Conservation (phyloP, 2,797 vertebrate species). For the Typhlichthys eigenmanni region DNA sequence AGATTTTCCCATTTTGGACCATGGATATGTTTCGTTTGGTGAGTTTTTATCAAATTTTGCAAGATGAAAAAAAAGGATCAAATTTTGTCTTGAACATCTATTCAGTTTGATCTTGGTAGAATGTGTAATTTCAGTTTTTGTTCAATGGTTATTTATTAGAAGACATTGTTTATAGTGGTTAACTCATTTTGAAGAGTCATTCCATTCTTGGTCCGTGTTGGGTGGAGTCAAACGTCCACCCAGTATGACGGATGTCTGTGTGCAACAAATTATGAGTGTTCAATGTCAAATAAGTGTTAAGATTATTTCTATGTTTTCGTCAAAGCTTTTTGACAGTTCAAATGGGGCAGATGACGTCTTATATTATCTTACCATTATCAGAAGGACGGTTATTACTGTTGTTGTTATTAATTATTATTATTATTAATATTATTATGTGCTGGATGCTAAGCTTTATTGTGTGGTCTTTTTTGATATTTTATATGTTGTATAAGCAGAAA, state of each 20-base stretch:
- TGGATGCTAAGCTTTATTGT: constrained; percentile 81
- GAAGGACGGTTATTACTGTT: constrained; percentile 75
- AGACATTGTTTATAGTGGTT: constrained; percentile 54
- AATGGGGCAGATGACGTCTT: constrained; percentile 67
- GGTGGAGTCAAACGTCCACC: constrained; percentile 24
- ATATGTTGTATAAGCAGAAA: constrained; percentile 75
- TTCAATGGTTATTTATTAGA: constrained; percentile 80
- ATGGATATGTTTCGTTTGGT: constrained; percentile 45
- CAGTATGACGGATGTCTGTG: constrained; percentile 45
- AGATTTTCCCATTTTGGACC: constrained; percentile 41
- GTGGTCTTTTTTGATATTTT: constrained; percentile 71
- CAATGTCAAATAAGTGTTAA: constrained; percentile 41
- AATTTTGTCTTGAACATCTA: constrained; percentile 66
- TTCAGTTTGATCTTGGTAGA: constrained; percentile 66
- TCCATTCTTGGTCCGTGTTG: constrained; percentile 41
- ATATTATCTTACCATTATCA: constrained; percentile 71
- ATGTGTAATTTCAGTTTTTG: constrained; percentile 69
- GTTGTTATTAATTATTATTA: constrained; percentile 58
- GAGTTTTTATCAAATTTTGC: constrained; percentile 51
- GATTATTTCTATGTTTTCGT: constrained; percentile 66
- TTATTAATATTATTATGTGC: constrained; percentile 59
- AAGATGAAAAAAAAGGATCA: constrained; percentile 57
- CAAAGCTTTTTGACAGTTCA: constrained; percentile 63
- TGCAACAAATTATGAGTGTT: constrained; percentile 50
- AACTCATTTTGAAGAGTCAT: constrained; percentile 66